Percentiles rank a stretch among this genome's conserved stretches.
Conservation (phyloP, 1,140 invertebrate genomes). For the Babylonia areolata region DNA sequence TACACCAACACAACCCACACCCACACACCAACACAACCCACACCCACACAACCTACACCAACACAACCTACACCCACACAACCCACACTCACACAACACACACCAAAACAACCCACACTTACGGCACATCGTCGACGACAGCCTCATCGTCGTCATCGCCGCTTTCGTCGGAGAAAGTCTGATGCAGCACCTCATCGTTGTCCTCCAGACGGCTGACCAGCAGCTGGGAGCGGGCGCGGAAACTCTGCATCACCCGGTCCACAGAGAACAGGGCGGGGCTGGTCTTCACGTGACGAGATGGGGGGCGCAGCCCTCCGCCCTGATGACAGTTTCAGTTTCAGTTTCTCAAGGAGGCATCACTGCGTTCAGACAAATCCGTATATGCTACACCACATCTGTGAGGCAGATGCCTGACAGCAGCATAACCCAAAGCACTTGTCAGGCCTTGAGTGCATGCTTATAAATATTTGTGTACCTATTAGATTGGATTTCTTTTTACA, state of each 20-base stretch:
- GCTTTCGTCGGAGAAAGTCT: slow-evolving; percentile 64
- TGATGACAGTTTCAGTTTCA: no score
- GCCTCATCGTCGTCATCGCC: slow-evolving; percentile 30
- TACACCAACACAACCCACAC: no score
- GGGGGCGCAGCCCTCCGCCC: slow-evolving; percentile 49
- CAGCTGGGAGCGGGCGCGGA: slow-evolving; percentile 74
- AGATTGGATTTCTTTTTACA: no score
- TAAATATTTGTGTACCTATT: no score
- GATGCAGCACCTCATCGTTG: slow-evolving; percentile 73
- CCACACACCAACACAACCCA: neutral
- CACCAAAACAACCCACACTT: neutral
- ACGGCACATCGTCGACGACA: neutral
- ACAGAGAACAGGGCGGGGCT: slow-evolving; percentile 74
- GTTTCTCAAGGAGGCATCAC: no score
- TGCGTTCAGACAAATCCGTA: no score
- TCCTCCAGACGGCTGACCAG: slow-evolving; percentile 73
- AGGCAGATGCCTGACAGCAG: no score
- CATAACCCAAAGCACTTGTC: no score
- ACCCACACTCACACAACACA: neutral
- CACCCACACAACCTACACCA: neutral
- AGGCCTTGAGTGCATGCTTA: no score
- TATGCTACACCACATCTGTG: no score
- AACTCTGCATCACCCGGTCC: slow-evolving; percentile 75
- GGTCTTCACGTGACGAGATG: slow-evolving; percentile 72
- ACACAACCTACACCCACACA: neutral